These are phyloP conservation scores for Trachelipus rathkii DNA, from an alignment of 1,140 invertebrate genomes.

Conservation along the genomic window DNA sequence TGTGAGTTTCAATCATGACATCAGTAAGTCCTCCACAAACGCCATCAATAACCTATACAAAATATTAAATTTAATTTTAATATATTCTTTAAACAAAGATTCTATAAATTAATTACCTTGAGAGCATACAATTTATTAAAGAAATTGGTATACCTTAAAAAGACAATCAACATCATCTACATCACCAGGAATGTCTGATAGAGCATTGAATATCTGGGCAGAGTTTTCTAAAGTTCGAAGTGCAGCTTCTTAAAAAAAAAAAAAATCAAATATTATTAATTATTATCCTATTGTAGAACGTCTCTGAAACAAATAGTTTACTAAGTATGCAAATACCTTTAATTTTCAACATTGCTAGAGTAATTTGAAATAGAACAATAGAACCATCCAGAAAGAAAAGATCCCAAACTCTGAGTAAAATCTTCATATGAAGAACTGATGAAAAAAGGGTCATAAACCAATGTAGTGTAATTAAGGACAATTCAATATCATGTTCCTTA, in stretches of 20 bases:
- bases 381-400: slow-evolving; percentile 93
- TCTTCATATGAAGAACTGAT: slow-evolving; percentile 95
- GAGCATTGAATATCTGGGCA: slow-evolving; percentile 92
- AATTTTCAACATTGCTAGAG: slow-evolving; percentile 89
- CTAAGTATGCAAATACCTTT: slow-evolving; percentile 57
- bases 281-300: neutral
- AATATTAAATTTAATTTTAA: no score
- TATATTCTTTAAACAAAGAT: no score
- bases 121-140: no score
- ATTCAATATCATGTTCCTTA: slow-evolving; percentile 89
- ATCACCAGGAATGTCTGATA: slow-evolving; percentile 90
- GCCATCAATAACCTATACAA: slow-evolving; percentile 34
- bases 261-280: neutral
- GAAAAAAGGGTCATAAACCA: slow-evolving; percentile 99
- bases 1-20: slow-evolving; percentile 81
- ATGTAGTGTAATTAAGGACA: slow-evolving; percentile 91
- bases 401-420: slow-evolving; percentile 93
- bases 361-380: slow-evolving; percentile 92
- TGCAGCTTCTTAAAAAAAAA: slow-evolving; percentile 62
- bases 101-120: no score
- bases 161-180: slow-evolving; percentile 83
- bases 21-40: slow-evolving; percentile 61
- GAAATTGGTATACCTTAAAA: slow-evolving; percentile 56
- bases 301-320: neutral
- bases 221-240: slow-evolving; percentile 80